phyloP scores from a whole-genome alignment of 2,113 vertebrate genomes.

The Crotophaga sulcirostris region DNA sequence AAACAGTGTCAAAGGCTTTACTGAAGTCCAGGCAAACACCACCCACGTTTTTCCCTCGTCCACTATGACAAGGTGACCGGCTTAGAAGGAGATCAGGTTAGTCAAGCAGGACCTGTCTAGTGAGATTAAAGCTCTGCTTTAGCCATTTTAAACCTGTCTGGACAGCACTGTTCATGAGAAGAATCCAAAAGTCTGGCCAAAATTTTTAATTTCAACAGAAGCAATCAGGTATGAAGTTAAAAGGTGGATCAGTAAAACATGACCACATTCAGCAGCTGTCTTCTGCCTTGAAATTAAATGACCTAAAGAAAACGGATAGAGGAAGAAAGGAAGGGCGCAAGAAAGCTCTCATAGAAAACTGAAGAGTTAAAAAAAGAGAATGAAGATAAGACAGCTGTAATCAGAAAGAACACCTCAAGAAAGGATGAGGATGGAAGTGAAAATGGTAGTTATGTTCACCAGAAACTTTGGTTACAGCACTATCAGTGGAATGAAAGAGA shows the following conservation, averaged over 20 bases:
- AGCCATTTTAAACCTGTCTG: background rate
- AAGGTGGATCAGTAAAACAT: background rate
- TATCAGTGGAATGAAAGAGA: background rate
- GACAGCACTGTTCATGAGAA: background rate
- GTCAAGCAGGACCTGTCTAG: background rate
- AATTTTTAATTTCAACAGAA: background rate
- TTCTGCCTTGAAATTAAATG: background rate
- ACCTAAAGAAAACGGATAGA: background rate
- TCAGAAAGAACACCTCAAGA: background rate
- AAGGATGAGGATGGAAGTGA: background rate
- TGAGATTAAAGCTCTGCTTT: background rate
- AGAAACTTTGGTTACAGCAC: background rate
- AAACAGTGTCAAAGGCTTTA: too few species aligned
- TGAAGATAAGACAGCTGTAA: background rate
- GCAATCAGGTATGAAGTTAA: background rate
- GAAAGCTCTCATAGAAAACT: background rate
- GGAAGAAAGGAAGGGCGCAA: background rate
- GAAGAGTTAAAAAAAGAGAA: background rate
- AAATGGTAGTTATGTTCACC: background rate
- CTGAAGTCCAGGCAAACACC: background rate
- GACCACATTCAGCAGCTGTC: background rate
- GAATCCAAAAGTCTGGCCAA: background rate
- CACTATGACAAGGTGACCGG: background rate
- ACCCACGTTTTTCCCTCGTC: background rate
- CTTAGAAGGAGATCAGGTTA: background rate